Evolutionary conservation across 2,113 vertebrate species (phyloP).

Genomic region (Rhinopithecus roxellana): DNA sequence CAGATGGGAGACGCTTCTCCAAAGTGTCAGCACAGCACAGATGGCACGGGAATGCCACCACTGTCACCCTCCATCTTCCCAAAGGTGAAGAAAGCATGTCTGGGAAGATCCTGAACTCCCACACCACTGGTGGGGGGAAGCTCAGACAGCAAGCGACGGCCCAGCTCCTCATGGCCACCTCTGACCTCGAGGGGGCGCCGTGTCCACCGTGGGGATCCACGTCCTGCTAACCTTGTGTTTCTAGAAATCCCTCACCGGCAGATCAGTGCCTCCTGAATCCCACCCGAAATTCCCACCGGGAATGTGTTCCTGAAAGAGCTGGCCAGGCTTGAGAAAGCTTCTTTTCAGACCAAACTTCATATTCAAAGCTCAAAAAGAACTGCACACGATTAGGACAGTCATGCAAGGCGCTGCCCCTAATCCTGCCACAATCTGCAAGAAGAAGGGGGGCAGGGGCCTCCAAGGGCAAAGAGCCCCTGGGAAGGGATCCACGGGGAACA

Average conservation of each 20-base stretch:
- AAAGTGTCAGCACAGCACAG: not conserved
- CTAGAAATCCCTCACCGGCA: not conserved
- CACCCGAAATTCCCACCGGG: not conserved
- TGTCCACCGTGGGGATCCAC: not conserved
- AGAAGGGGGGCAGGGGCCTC: not conserved
- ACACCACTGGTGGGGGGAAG: not conserved
- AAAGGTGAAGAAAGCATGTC: not conserved
- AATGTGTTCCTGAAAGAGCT: not conserved
- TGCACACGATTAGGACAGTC: accelerated
- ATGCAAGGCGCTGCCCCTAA: accelerated
- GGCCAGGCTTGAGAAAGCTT: not conserved
- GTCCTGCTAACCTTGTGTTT: not conserved
- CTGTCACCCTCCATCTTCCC: not conserved
- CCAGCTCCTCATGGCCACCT: not conserved
- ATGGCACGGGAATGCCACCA: not conserved
- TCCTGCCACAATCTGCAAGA: accelerated
- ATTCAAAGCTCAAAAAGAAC: accelerated
- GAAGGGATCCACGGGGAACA: not conserved
- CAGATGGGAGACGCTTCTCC: not conserved
- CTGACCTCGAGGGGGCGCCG: not conserved
- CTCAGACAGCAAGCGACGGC: not conserved
- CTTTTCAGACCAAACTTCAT: accelerated
- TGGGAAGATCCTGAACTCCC: not conserved
- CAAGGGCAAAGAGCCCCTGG: not conserved
- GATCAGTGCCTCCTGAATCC: not conserved